Percentiles rank a stretch among this genome's conserved stretches.
Conservation (phyloP, 1,140 invertebrate genomes). For the Manduca sexta region DNA sequence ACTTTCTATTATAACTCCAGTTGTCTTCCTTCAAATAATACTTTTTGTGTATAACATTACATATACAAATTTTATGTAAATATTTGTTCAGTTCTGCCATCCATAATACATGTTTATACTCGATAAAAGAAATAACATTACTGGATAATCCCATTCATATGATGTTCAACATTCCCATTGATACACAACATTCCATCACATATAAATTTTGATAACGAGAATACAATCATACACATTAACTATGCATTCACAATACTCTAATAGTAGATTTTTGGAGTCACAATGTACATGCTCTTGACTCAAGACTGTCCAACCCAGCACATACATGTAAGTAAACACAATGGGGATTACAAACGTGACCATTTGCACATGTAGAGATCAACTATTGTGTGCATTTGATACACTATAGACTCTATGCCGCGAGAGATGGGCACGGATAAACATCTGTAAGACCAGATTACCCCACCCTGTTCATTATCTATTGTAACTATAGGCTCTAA, state of each 20-base stretch:
- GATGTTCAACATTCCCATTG: constrained; percentile 30
- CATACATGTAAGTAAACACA: constrained; percentile 7
- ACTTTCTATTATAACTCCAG: not conserved
- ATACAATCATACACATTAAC: constrained; percentile 51
- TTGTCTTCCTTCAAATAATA: not conserved
- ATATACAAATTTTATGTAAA: not conserved
- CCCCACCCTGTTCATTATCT: no score
- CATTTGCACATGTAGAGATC: constrained; percentile 24
- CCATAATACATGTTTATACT: constrained; percentile 21
- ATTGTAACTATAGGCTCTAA: constrained; percentile 1
- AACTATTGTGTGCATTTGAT: constrained; percentile 6
- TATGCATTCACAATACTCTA: constrained; percentile 60
- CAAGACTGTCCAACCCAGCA: constrained; percentile 48
- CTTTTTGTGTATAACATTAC: constrained; percentile 2
- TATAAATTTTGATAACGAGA: constrained; percentile 46
- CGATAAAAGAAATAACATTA: constrained; percentile 47
- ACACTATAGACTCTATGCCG: not conserved
- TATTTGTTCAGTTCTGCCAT: not conserved
- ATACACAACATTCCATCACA: constrained; percentile 50
- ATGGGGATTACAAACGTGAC: not conserved
- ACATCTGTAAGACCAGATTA: no score
- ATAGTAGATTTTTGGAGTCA: constrained; percentile 63
- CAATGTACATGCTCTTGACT: constrained; percentile 37
- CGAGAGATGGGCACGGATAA: no score
- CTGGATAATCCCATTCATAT: constrained; percentile 33